Evolutionary conservation across 1,140 invertebrate species (phyloP), one percentile per base, ranked within the genome.

Genomic region (Ladona fulva): DNA sequence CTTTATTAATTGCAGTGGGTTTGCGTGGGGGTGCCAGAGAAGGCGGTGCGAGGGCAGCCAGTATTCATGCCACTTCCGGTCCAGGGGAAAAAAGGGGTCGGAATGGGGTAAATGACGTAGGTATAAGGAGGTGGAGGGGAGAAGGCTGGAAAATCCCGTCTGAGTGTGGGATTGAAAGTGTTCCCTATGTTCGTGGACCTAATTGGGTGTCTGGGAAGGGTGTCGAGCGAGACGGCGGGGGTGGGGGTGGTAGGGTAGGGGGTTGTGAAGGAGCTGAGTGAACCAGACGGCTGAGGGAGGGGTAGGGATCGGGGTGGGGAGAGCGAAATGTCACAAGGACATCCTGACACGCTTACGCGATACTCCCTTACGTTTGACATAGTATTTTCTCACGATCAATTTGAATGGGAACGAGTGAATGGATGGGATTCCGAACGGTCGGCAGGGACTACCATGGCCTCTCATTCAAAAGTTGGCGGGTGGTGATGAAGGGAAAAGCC

Each of bases 131-230:
- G 52, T 19, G n/a, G 3, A 52, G 19, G 19, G 19, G 19, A 19
- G 44, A 52, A 12, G 52, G 16, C 12, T 66, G 52, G 52, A 66
- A 66, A 66, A 66, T 66, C 52, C 52, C 52, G 52, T 66, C 52
- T 66, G 52, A 66, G 52, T 66, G 52, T 66, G 52, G 52, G 52
- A 66, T 66, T 66, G 52, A 66, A 22, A 66, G 52, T 66, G 52
- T 66, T 66, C 52, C 1, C 52, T 66, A 66, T 66, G 52, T 66
- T 16, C 52, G 52, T 12, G 52, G 52, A 66, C 16, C 5, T 66
- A 66, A 66, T 66, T 66, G 52, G 52, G 52, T 66, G 52, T 66
- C 52, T 66, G 52, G 52, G 52, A 22, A 66, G 52, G 52, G 52
- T 66, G 52, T 66, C 1, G 14, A 66, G 52, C 52, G 52, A 66